Base-by-base conservation (phyloP, 2,797 vertebrate species). In the Odontamblyopus rebecca region DNA sequence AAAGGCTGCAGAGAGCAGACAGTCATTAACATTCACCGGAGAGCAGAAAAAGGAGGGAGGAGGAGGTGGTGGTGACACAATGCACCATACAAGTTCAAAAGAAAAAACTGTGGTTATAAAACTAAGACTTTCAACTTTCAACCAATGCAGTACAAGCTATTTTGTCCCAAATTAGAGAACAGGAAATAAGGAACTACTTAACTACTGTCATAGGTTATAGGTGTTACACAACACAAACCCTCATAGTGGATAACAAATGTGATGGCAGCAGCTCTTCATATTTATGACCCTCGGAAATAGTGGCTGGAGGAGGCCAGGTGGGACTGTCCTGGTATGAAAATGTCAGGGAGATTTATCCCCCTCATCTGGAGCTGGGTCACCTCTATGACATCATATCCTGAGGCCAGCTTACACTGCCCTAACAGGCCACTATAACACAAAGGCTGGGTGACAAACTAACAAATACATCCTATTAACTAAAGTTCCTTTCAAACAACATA, bases 1-100 rank as follows among this genome's bases (percentile, higher is more conserved):
- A 74, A 83, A 85, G 81, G 82, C 86, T 89, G 86, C 86, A 85
- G 82, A 84, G 76, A 83, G 86, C 74, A 86, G 83, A 82, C 86
- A 78, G 76, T 87, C 87, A 91, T 92, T 91, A 89, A 90, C 78
- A 90, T 90, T 91, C 90, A 90, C 85, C 76, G 69, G 82, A 83
- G 86, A 87, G 78, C 82, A 82, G 77, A 62, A 81, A 44, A 75
- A 82, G 72, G 72, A 81, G 53, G 77, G 76, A 65, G 59, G 79
- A 77, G 76, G 75, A 44, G 81, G 75, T 80, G 81, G 75, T 80
- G 81, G 80, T 79, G 85, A 85, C 84, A 90, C 83, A 86, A 85
- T 90, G 89, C 84, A 86, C 83, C 81, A 88, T 72, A 69, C 54
- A 86, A 79, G 78, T 88, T 88, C 79, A 88, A 87, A 32, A 87